These are phyloP conservation scores for Helicolenus hilgendorfi DNA, from an alignment of 2,797 vertebrate species.

Conservation along the genomic window DNA sequence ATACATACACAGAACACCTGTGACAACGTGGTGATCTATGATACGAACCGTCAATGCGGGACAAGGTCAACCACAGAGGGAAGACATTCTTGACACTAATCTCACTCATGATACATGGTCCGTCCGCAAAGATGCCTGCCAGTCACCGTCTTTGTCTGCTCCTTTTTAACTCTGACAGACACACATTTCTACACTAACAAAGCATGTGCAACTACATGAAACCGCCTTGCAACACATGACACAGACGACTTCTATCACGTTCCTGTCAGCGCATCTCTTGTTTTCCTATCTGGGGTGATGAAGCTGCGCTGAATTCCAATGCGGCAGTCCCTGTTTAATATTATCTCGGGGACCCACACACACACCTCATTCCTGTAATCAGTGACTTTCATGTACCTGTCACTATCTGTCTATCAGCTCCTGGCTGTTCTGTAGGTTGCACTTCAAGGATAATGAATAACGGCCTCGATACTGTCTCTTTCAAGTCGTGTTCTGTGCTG, in stretches of 20 bases:
- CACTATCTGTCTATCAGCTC: constrained; percentile 67
- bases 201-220: constrained; percentile 32
- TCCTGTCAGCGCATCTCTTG: constrained; percentile 49
- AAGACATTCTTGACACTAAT: constrained; percentile 73
- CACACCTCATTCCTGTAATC: constrained; percentile 66
- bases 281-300: constrained; percentile 60
- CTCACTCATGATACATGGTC: constrained; percentile 63
- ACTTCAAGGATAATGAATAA: constrained; percentile 58
- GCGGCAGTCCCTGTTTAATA: constrained; percentile 52
- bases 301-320: constrained; percentile 55
- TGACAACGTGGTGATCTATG: constrained; percentile 64
- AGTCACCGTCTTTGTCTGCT: constrained; percentile 17
- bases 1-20: not conserved
- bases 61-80: constrained; percentile 78
- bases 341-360: constrained; percentile 43
- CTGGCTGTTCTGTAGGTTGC: constrained; percentile 53
- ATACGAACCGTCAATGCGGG: constrained; percentile 31
- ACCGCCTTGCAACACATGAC: constrained; percentile 35
- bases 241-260: constrained; percentile 45
- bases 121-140: constrained; percentile 30
- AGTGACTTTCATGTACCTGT: constrained; percentile 73
- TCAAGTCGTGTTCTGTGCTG: constrained; percentile 13
- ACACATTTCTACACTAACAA: not conserved
- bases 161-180: constrained; percentile 6
- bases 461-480: constrained; percentile 23